These are phyloP conservation scores for Cephus nigrinus DNA, from an alignment of 2,888 invertebrate species.

Conservation along the genomic window DNA sequence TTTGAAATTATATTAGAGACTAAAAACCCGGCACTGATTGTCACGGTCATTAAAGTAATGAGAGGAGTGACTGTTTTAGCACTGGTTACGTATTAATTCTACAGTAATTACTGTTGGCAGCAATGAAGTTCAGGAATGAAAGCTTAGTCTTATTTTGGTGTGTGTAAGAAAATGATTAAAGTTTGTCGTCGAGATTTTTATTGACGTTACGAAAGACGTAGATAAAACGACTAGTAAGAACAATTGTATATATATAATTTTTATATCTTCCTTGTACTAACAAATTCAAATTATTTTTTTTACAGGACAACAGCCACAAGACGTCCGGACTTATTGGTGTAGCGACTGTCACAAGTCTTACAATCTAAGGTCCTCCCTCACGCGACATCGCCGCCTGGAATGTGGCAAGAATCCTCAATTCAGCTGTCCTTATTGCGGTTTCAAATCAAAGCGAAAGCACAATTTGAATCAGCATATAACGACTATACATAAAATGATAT, in stretches of 20 bases:
- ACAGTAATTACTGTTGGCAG: no score
- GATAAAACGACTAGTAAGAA: neutral
- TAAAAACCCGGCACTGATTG: no score
- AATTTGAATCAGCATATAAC: constrained; percentile 20
- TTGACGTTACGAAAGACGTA: neutral
- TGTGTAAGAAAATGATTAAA: neutral
- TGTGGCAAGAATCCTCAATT: constrained; percentile 41
- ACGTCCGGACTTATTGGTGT: constrained; percentile 22
- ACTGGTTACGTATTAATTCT: no score
- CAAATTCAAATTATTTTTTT: neutral
- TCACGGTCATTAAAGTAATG: no score
- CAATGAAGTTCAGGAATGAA: neutral
- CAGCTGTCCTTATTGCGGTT: constrained; percentile 26
- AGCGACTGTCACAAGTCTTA: constrained; percentile 46
- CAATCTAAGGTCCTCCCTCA: constrained; percentile 45
- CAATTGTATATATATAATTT: neutral
- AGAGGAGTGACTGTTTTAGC: no score
- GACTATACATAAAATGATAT: constrained; percentile 2
- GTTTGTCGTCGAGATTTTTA: neutral
- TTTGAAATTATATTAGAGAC: no score
- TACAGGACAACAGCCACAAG: neutral
- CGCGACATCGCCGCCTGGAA: constrained; percentile 43
- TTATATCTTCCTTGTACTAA: neutral
- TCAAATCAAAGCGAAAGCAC: constrained; percentile 23
- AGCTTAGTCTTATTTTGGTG: neutral